Base-by-base conservation (phyloP, 1,140 invertebrate species). In the Brachionus asplanchnoidis region DNA sequence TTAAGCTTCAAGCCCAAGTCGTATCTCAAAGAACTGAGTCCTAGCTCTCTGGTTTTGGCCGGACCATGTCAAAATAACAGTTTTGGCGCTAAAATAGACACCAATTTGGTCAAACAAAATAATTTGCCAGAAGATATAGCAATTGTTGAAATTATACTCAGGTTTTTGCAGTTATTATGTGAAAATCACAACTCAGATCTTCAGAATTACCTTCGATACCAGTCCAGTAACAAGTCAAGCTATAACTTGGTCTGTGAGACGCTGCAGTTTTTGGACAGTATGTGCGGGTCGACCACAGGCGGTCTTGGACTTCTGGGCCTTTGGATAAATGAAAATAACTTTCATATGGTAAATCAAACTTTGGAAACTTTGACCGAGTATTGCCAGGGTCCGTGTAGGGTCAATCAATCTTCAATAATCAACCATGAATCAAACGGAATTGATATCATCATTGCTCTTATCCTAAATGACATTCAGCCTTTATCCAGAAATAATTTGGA, bases 251-350 rank as follows among this genome's bases (percentile, higher is more conserved):
- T 98, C 26, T 97, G 96, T 1, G 97, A 99, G 91, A 99, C 97
- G 0, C 91, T 99, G 0, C 95, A 97, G 93, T 99, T 99, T 89
- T 91, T 99, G 86, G 97, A 99, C 90, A 98, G 96, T 88, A 98
- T 99, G 85, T 99, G 97, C 90, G 98, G 98, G n/a, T 98, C 96
- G 8, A 99, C 97, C 0, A 99, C 97, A 0, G 97, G 98, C 7
- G 96, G 96, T 11, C 91, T 99, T 0, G 97, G 97, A 0, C 91
- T 99, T 0, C 92, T 99, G 11, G 97, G 97, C 0, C 92, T 99
- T 0, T 98, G 98, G 88, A 99, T 99, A 85, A 98, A 99, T 87
- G 97, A 99, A 90, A 93, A 95, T 73, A 99, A 99, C 88, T 97
- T 99, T 26, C 92, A 94, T 0, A 91, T 99, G 17, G 98, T 99